These are phyloP conservation scores for Eriosoma lanigerum DNA, from an alignment of 1,140 invertebrate genomes.

Conservation along the genomic window DNA sequence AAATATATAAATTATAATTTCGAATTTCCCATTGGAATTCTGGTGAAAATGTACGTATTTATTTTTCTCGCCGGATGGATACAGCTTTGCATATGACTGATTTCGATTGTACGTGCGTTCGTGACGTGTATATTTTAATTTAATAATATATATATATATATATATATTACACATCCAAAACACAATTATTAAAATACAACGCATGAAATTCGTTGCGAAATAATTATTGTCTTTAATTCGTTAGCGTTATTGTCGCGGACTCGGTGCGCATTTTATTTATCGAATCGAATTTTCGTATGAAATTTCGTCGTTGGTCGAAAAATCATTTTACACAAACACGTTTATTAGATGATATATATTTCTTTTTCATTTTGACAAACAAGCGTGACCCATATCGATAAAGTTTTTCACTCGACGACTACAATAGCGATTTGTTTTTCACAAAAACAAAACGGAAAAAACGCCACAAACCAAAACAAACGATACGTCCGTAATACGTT, in stretches of 20 bases:
- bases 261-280: neutral
- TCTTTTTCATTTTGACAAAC: slow-evolving; percentile 24
- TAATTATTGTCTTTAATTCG: neutral
- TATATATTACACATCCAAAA: too few relatives aligned
- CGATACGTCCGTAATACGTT: slow-evolving; percentile 21
- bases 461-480: neutral
- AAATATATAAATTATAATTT: neutral
- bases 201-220: neutral
- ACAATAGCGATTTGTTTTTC: slow-evolving; percentile 17
- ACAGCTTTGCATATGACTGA: neutral
- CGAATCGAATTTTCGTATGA: neutral
- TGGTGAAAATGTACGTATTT: neutral
- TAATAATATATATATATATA: too few relatives aligned
- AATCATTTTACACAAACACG: neutral
- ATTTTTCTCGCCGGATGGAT: neutral
- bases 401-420: slow-evolving; percentile 30
- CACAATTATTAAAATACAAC: neutral
- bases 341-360: neutral
- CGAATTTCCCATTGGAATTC: neutral
- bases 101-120: too few relatives aligned
- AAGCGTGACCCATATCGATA: slow-evolving; percentile 49
- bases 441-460: neutral
- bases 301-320: neutral
- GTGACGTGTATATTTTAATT: too few relatives aligned
- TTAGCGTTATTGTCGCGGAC: neutral